phyloP scores from a whole-genome alignment of 1,140 invertebrate genomes.

The Phymastichus coffea region DNA sequence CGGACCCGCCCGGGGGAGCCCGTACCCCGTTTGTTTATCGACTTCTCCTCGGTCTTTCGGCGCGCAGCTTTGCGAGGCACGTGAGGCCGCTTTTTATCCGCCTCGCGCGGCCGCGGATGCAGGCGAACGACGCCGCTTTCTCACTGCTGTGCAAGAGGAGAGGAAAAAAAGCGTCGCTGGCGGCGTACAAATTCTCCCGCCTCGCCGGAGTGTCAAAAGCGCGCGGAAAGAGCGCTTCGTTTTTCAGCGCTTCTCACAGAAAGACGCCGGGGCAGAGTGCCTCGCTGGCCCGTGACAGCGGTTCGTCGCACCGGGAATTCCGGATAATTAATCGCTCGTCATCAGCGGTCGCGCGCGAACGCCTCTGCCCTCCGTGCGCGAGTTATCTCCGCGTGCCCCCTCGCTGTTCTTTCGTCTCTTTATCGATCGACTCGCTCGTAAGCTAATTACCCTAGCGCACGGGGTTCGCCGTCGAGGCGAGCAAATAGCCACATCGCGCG shows the following conservation, averaged over 20 bases:
- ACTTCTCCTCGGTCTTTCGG: background rate
- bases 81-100: no score
- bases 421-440: no score
- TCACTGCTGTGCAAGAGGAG: no score
- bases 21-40: background rate
- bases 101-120: background rate
- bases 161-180: no score
- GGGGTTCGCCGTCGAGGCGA: no score
- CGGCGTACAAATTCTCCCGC: background rate
- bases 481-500: no score
- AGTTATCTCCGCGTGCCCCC: no score
- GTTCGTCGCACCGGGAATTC: background rate
- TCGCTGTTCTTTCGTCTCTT: no score
- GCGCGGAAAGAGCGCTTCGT: slow-evolving; percentile 10
- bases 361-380: no score
- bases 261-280: background rate
- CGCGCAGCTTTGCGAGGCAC: background rate
- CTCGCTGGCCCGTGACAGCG: background rate
- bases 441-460: no score
- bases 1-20: background rate
- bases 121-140: no score
- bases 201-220: background rate
- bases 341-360: no score
- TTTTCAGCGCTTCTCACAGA: background rate
- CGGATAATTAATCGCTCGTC: slow-evolving; percentile 1